Percentiles rank a stretch among this genome's conserved stretches.
These are phyloP conservation scores for Clepsis dumicolana DNA, from an alignment of 2,888 invertebrate genomes.

Conservation along the genomic window DNA sequence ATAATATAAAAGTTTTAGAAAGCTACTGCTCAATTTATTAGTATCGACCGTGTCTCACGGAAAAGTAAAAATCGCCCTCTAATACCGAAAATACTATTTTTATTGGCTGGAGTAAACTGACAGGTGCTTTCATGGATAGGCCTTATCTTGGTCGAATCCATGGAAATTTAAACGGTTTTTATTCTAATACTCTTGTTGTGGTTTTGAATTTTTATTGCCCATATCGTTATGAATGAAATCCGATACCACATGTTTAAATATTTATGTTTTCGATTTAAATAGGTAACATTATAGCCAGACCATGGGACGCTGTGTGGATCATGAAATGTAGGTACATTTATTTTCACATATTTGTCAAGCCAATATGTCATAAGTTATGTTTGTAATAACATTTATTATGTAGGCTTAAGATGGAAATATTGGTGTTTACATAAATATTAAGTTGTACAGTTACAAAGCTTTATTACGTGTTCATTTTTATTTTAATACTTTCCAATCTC, in stretches of 20 bases:
- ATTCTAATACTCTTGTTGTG: background rate
- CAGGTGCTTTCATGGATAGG: background rate
- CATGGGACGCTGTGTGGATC: background rate
- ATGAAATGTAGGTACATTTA: background rate
- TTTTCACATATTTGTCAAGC: constrained; percentile 1
- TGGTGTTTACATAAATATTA: background rate
- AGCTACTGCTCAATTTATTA: background rate
- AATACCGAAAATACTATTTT: background rate
- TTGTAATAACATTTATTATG: constrained; percentile 6
- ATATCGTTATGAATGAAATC: constrained; percentile 9
- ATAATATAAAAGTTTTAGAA: background rate
- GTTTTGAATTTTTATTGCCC: constrained; percentile 20
- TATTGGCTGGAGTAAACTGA: constrained; percentile 1
- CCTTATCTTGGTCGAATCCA: background rate
- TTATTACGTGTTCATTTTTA: background rate
- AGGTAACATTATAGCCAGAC: background rate
- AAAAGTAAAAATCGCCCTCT: background rate
- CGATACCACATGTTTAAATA: constrained; percentile 7
- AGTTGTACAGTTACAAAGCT: background rate
- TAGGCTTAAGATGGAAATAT: constrained; percentile 11
- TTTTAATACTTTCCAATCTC: background rate
- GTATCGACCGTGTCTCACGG: background rate
- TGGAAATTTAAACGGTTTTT: constrained; percentile 2
- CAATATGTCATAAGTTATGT: background rate
- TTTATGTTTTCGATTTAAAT: constrained; percentile 17